A percentile compares a stretch with the other conserved stretches of the same genome.
Evolutionary conservation across 2,797 vertebrate species (phyloP).

Genomic region (Spea hammondii): DNA sequence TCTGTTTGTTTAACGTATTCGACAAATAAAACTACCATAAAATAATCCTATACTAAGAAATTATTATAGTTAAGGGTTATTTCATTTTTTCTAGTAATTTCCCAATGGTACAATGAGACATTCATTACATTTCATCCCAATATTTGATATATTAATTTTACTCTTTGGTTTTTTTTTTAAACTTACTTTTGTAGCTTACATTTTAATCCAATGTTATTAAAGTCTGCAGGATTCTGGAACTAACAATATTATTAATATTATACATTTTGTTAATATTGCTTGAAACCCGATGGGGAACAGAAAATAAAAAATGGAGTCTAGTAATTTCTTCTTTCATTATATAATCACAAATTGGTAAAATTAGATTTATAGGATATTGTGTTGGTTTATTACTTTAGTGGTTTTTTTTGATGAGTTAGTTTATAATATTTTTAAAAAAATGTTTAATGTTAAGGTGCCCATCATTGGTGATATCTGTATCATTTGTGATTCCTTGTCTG

Average conservation of each 20-base stretch:
- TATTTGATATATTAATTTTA: conserved; percentile 40
- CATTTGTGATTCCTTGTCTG: too few species aligned
- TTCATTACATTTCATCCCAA: conserved; percentile 37
- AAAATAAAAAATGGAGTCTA: not conserved
- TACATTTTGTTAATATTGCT: conserved; percentile 5
- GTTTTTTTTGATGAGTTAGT: too few species aligned
- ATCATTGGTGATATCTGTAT: too few species aligned
- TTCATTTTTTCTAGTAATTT: conserved; percentile 41
- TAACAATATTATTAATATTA: conserved; percentile 1
- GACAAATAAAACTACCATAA: conserved; percentile 32
- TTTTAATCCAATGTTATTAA: conserved; percentile 18
- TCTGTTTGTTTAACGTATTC: conserved; percentile 7
- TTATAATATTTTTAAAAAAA: too few species aligned
- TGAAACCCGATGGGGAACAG: not conserved
- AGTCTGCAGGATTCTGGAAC: not conserved
- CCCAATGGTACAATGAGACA: conserved; percentile 25
- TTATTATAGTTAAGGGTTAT: conserved; percentile 23
- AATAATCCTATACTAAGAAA: conserved; percentile 16
- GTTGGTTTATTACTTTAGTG: too few species aligned
- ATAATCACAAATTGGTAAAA: too few species aligned
- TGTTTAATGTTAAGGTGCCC: too few species aligned
- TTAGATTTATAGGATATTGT: too few species aligned
- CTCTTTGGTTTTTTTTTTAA: conserved; percentile 30
- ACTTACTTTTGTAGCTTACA: not conserved
- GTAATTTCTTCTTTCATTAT: too few species aligned